Conservation (phyloP, 1,140 invertebrate species). For the Theocolax elegans region DNA sequence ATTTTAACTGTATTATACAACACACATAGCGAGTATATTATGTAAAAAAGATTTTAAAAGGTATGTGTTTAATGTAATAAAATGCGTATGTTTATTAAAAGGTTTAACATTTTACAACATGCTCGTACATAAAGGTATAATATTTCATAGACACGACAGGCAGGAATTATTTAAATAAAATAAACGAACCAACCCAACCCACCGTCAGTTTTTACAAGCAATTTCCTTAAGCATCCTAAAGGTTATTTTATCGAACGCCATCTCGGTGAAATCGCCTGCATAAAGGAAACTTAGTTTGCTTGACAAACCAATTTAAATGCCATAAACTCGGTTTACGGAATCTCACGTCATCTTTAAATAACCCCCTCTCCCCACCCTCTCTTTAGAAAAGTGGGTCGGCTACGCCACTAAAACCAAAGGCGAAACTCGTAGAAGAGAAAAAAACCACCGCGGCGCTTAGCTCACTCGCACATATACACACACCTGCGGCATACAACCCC, state of each 20-base stretch:
- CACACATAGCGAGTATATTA: no score
- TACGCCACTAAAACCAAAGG: not conserved
- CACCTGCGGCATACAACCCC: no score
- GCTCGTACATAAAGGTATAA: no score
- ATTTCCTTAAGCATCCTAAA: not conserved
- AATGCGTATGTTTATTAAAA: no score
- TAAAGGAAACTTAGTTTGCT: slow-evolving; percentile 16
- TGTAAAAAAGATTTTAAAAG: no score
- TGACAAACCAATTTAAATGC: slow-evolving; percentile 29
- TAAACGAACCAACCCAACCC: not conserved
- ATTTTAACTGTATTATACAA: no score
- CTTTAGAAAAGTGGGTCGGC: not conserved
- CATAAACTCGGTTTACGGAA: slow-evolving; percentile 13
- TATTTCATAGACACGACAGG: no score
- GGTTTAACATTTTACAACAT: no score
- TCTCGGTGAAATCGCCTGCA: not conserved
- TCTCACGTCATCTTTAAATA: not conserved
- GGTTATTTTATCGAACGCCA: slow-evolving; percentile 25
- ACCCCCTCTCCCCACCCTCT: not conserved
- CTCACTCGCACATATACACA: no score
- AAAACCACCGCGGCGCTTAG: no score
- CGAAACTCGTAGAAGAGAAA: no score
- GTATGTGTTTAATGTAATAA: no score
- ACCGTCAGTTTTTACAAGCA: not conserved
- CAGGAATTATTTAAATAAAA: slow-evolving; percentile 18